These are phyloP conservation scores for Cryptocheilus praepositus DNA, from an alignment of 2,888 invertebrate genomes.

Conservation along the genomic window DNA sequence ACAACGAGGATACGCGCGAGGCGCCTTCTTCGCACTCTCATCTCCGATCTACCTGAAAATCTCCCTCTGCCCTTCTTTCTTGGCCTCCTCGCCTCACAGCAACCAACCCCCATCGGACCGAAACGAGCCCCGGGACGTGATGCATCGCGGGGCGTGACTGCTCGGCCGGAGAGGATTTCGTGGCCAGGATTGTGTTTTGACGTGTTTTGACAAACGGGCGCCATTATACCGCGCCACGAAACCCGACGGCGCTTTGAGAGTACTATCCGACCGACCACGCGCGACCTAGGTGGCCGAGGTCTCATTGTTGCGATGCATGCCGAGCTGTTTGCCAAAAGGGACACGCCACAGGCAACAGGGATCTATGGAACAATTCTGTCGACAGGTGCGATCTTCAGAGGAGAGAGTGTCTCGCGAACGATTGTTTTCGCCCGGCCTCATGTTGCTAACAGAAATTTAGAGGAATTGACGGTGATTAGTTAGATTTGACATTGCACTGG, in stretches of 20 bases:
- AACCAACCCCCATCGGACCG: not conserved
- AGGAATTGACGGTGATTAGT: no score
- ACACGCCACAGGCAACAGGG: no score
- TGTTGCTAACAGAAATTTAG: no score
- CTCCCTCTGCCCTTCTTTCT: constrained; percentile 14
- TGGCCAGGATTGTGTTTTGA: constrained; percentile 71
- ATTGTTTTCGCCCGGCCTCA: no score
- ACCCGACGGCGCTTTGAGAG: constrained; percentile 55
- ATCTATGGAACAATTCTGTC: constrained; percentile 50
- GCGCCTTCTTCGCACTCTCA: constrained; percentile 9
- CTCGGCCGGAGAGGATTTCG: constrained; percentile 58
- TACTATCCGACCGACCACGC: constrained; percentile 49
- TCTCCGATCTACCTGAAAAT: constrained; percentile 1
- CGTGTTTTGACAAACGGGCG: constrained; percentile 74
- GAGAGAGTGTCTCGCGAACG: not conserved
- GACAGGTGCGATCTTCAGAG: no score
- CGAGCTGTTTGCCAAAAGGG: no score
- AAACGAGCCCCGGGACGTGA: constrained; percentile 54
- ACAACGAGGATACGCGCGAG: constrained; percentile 36
- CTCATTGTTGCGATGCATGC: constrained; percentile 1
- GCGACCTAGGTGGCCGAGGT: constrained; percentile 69
- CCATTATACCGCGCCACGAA: constrained; percentile 64
- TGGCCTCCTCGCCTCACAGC: constrained; percentile 5
- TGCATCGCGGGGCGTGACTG: constrained; percentile 71
- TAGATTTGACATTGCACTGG: no score